Base-by-base conservation (phyloP, 2,797 vertebrate genomes). In the Anguilla anguilla region DNA sequence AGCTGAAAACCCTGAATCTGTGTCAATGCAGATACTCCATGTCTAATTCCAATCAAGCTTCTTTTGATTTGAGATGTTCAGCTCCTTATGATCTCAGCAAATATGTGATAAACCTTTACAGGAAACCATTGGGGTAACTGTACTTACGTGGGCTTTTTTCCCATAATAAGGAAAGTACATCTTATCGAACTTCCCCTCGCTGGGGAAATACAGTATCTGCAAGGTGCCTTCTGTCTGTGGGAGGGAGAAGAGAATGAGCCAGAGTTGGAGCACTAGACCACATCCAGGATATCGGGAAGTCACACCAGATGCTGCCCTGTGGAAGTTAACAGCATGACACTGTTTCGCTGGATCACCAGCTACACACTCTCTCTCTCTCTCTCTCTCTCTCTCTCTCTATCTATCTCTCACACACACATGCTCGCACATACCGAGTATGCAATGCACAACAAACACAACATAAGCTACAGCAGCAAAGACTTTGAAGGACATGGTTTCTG, bases 111-210 rank as follows among this genome's bases (percentile, higher is more conserved):
- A 81, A 39, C 6, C 4, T 81, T 82, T 49, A n/a, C 2, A 19
- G 39, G 25, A 72, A 90, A 43, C 61, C 77, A 88, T 81, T 85
- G 84, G 85, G 51, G 0, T 35, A 46, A 84, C 55, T 69, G 89
- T 92, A 97, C 97, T 97, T 92, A 99, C 98, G 2, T 99, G 98
- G 74, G 93, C 91, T 84, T 95, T 97, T 89, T 97, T 99, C 35
- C 98, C 98, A 25, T 98, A 99, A 90, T 99, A 99, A 0, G 98
- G 98, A 91, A 97, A 99, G 92, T 97, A 99, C 95, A 97, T 98
- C 94, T 97, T 96, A 90, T 99, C 97, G 91, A 99, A 92, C 0
- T 49, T 87, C 61, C 97, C 97, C 55, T 92, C 88, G 3, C 83
- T 0, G 35, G 98, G 98, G 92, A 96, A 98, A 90, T 96, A 96